Evolutionary conservation across 2,888 invertebrate species (phyloP), one percentile per base, ranked within the genome.

Genomic region (Aphelenchoides bicaudatus): DNA sequence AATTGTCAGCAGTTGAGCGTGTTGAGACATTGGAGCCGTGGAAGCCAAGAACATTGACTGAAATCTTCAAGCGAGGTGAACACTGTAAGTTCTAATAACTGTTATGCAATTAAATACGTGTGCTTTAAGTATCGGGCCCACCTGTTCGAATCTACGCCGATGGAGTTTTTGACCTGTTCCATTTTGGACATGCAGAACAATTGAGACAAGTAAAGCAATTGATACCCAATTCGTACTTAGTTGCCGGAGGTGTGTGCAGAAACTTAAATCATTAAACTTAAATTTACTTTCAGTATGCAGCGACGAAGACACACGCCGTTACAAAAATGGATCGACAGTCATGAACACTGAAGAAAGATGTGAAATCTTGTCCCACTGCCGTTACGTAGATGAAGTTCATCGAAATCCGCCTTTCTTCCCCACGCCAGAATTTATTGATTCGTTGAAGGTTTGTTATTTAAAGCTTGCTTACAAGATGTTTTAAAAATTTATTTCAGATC

Each of bases 211-310:
- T 46, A 19, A 58, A 58, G 37, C 16, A 27, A 13, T n/a, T 47
- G 19, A 31, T 58, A 1, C 57, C 58, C n/a, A 58, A 58, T 25
- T n/a, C 46, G 1, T 48, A 58, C 28, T 28, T 58, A 13, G 58
- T 58, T 25, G 57, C 48, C 1, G 58, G 58, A 30, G 58, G 58
- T 58, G 21, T 19, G 38, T 8, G n/a, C 46, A 21, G n/a, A 21
- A 10, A 10, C 25, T 43, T 43, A 8, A 25, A 43, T 25, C 25
- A 19, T 43, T 10, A 10, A 10, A 34, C 10, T 34, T n/a, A 34
- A 34, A 10, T 8, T 43, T 43, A 8, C n/a, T 56, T 64, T 60
- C 43, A 67, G 67, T 67, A 2, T 65, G 65, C 25, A 56, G 62
- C 5, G 67, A 67, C 54, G 58, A 50, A 19, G 67, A 68, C 28